Conservation (phyloP, 2,113 vertebrate genomes). For the Leptocoma aspasia region DNA sequence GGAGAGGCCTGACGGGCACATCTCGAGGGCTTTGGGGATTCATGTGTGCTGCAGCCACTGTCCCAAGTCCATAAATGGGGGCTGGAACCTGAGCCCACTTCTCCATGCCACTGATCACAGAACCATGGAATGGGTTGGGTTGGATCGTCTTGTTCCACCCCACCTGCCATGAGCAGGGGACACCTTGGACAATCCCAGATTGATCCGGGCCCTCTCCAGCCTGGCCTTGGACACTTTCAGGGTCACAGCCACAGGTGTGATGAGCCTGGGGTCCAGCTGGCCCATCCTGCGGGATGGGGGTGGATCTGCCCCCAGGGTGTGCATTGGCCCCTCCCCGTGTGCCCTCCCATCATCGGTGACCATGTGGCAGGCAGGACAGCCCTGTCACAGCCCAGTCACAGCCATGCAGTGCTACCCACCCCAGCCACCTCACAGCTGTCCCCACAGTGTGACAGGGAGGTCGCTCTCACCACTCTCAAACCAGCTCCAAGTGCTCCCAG, state of each 20-base stretch:
- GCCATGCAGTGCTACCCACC: accelerated
- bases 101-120: accelerated
- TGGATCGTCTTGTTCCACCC: background rate
- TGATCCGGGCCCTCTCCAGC: background rate
- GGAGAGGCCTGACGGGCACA: background rate
- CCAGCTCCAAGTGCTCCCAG: accelerated
- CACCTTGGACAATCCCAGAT: background rate
- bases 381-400: background rate
- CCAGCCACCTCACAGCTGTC: accelerated
- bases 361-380: too few species aligned
- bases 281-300: accelerated
- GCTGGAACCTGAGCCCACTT: background rate
- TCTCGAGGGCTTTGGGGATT: accelerated
- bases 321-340: accelerated
- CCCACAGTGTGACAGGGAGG: background rate
- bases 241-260: background rate
- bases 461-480: accelerated
- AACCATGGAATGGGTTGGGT: background rate
- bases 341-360: accelerated
- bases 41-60: accelerated
- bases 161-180: background rate
- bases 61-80: accelerated
- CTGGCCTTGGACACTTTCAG: background rate
- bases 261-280: accelerated
- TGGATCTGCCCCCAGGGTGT: accelerated